A percentile compares a stretch with the other conserved stretches of the same genome.
Conservation (phyloP, 2,888 invertebrate species). For the Erebia epiphron region DNA sequence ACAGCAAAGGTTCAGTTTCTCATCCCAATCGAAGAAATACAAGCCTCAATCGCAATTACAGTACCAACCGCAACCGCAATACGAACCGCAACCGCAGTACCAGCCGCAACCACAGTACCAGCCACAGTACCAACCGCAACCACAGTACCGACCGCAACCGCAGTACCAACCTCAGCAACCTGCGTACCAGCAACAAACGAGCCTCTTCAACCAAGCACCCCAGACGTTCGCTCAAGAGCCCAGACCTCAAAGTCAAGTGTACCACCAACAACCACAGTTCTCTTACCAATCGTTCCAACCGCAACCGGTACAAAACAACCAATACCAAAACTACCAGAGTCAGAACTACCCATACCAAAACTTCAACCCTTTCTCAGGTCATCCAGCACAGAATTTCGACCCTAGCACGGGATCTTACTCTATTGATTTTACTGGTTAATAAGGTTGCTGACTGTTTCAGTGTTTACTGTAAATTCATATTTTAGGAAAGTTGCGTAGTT, state of each 20-base stretch:
- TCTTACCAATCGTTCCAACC: conserved; percentile 69
- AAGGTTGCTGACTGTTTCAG: conserved; percentile 2
- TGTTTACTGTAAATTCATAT: conserved; percentile 5
- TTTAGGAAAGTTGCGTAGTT: background rate
- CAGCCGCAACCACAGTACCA: conserved; percentile 43
- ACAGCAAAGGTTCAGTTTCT: conserved; percentile 46
- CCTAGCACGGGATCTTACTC: conserved; percentile 90
- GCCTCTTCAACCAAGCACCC: conserved; percentile 60
- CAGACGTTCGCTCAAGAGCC: conserved; percentile 63
- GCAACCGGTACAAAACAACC: conserved; percentile 59
- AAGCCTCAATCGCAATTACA: conserved; percentile 45
- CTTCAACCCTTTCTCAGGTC: conserved; percentile 82
- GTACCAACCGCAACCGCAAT: conserved; percentile 50
- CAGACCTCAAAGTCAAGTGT: conserved; percentile 69
- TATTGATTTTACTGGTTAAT: conserved; percentile 87
- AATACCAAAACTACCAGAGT: conserved; percentile 55
- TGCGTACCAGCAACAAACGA: conserved; percentile 51
- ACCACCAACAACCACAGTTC: conserved; percentile 72
- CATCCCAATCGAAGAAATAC: conserved; percentile 43
- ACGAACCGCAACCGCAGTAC: conserved; percentile 46
- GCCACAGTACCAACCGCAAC: conserved; percentile 52
- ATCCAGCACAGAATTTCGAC: conserved; percentile 89
- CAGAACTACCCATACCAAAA: conserved; percentile 61
- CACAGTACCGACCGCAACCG: conserved; percentile 47
- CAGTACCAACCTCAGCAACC: conserved; percentile 44